Conservation (phyloP, 2,797 vertebrate genomes). For the Scleropages formosus region DNA sequence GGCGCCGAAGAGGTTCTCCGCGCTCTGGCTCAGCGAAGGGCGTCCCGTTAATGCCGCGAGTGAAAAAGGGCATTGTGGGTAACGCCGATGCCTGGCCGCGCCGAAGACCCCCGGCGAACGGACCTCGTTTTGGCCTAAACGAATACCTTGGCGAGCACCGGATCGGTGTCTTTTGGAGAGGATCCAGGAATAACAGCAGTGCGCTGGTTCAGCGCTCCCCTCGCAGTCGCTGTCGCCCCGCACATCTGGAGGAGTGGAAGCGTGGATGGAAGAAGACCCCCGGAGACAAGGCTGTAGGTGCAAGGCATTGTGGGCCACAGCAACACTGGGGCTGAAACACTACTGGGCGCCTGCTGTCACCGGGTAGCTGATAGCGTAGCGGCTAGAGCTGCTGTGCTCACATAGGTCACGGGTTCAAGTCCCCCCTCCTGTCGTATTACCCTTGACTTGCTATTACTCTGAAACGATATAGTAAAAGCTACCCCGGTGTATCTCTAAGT, state of each 20-base stretch:
- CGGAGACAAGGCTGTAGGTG: neutral
- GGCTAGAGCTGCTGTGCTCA: too few relatives aligned
- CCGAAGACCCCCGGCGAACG: slow-evolving; percentile 1
- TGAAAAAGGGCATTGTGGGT: slow-evolving; percentile 21
- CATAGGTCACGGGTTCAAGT: too few relatives aligned
- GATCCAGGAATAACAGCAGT: slow-evolving; percentile 46
- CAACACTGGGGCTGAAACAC: neutral
- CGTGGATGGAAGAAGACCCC: neutral
- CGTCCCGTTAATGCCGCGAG: slow-evolving; percentile 31
- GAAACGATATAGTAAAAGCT: too few relatives aligned
- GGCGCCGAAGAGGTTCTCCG: neutral
- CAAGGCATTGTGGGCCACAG: neutral
- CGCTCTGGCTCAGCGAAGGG: neutral
- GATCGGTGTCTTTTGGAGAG: slow-evolving; percentile 44
- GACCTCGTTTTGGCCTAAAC: slow-evolving; percentile 35
- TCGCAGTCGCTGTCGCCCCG: neutral
- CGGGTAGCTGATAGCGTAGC: too few relatives aligned
- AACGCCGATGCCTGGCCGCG: neutral
- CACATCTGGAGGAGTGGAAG: neutral
- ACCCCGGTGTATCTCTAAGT: too few relatives aligned
- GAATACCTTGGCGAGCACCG: slow-evolving; percentile 27
- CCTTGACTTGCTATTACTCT: too few relatives aligned
- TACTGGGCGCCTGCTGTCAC: too few relatives aligned
- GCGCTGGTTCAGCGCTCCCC: slow-evolving; percentile 30
- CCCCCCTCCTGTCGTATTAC: too few relatives aligned